Evolutionary conservation across 2,888 invertebrate genomes (phyloP), one percentile per base, ranked within the genome.

Genomic region (Chesias legatella): DNA sequence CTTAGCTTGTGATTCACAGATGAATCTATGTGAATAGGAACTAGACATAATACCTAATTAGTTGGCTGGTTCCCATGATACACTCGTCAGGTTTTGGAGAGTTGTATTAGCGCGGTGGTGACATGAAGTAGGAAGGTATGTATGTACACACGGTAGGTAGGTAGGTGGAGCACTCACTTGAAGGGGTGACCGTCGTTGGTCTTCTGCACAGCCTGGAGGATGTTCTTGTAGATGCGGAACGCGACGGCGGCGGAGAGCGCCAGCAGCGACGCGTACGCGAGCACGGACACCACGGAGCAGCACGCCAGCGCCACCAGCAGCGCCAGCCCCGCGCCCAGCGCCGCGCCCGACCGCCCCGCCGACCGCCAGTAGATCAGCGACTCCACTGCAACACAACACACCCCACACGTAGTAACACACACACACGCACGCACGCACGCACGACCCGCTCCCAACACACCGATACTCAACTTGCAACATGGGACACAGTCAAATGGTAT

Each of bases 351-450:
- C 88, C 95, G 96, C 89, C 95, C 96, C 62, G 97, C 94, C 89
- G 96, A 95, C 60, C 98, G 94, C 99, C 99, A 99, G 91, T 99
- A 98, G 82, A 99, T 94, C 83, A 99, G 91, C 73, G 97, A 95
- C 88, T 96, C 94, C 92, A 96, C 96, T 96, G 90, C 6, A 92
- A 92, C 38, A 44, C 31, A 46, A n/a, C n/a, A n/a, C n/a, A n/a
- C n/a, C n/a, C n/a, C n/a, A n/a, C n/a, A n/a, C n/a, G n/a, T n/a
- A n/a, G n/a, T n/a, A n/a, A n/a, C n/a, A n/a, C n/a, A n/a, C n/a
- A 35, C 37, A 20, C 10, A 20, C 11, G 13, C 13, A 17, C 13
- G 5, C 26, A 30, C 25, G 10, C 1, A 7, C 6, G 7, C 6
- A 7, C 7, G 3, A 7, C 22, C 3, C n/a, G 1, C 6, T n/a